Conservation (phyloP, 2,888 invertebrate genomes). For the Heliothis peltigera region DNA sequence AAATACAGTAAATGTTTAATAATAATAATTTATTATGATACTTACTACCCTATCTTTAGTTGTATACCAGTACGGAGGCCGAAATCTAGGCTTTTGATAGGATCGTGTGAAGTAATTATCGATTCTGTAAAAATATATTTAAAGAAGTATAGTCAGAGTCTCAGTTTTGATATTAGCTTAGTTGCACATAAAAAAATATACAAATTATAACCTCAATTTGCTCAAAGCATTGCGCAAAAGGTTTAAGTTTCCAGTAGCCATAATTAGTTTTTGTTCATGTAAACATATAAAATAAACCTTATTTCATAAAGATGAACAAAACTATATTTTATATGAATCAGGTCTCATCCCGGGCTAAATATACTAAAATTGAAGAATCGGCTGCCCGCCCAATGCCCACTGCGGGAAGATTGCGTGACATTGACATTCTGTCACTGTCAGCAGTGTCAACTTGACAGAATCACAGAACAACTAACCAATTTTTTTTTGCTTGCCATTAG, state of each 20-base stretch:
- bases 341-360: too few relatives aligned
- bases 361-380: too few relatives aligned
- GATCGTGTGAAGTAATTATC: conserved; percentile 71
- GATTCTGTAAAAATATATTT: conserved; percentile 71
- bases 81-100: conserved; percentile 87
- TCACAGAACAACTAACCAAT: too few relatives aligned
- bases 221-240: conserved; percentile 71
- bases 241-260: conserved; percentile 75
- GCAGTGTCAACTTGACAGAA: too few relatives aligned
- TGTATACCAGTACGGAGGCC: conserved; percentile 93
- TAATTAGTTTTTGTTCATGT: conserved; percentile 39
- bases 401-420: too few relatives aligned
- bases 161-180: background rate
- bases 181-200: background rate
- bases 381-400: too few relatives aligned
- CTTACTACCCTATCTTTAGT: conserved; percentile 92
- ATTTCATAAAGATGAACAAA: too few relatives aligned
- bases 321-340: too few relatives aligned
- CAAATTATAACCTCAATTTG: conserved; percentile 74
- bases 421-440: too few relatives aligned
- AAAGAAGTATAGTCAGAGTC: background rate
- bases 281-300: background rate
- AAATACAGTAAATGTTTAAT: too few relatives aligned
- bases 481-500: too few relatives aligned
- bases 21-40: background rate